phyloP scores from a whole-genome alignment of 2,888 invertebrate species.

The Apotomis capreana region DNA sequence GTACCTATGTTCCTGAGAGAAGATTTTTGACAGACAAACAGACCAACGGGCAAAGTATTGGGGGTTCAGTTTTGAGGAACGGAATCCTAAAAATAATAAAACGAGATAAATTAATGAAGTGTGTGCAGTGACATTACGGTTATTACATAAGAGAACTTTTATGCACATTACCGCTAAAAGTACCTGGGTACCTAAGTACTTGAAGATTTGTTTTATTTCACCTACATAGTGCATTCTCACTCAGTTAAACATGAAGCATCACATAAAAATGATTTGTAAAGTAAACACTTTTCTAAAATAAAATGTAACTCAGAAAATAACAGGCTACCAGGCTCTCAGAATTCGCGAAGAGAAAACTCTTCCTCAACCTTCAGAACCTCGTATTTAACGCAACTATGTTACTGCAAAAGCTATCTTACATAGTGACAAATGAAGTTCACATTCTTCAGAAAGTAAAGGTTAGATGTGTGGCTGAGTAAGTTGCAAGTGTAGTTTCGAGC shows the following conservation, averaged over 20 bases:
- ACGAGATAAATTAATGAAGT: no score
- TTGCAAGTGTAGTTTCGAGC: conserved; percentile 2
- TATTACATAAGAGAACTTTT: no score
- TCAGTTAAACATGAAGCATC: neutral
- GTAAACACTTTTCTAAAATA: conserved; percentile 2
- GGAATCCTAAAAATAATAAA: no score
- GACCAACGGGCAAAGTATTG: no score
- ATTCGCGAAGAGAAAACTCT: conserved; percentile 4
- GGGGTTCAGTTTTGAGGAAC: no score
- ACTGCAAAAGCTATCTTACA: neutral
- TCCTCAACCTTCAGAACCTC: conserved; percentile 1
- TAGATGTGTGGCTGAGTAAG: neutral
- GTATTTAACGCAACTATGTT: neutral
- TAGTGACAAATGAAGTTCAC: neutral
- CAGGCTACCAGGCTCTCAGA: conserved; percentile 9
- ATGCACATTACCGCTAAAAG: neutral
- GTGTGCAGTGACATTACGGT: no score
- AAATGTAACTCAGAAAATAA: conserved; percentile 14
- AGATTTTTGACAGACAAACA: no score
- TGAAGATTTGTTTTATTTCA: no score
- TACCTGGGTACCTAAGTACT: neutral
- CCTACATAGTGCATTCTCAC: neutral
- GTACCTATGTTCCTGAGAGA: no score
- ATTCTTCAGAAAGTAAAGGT: neutral
- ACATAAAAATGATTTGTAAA: no score